These are phyloP conservation scores for Caenorhabditis uteleia DNA, from an alignment of 2,888 invertebrate genomes.

Conservation along the genomic window DNA sequence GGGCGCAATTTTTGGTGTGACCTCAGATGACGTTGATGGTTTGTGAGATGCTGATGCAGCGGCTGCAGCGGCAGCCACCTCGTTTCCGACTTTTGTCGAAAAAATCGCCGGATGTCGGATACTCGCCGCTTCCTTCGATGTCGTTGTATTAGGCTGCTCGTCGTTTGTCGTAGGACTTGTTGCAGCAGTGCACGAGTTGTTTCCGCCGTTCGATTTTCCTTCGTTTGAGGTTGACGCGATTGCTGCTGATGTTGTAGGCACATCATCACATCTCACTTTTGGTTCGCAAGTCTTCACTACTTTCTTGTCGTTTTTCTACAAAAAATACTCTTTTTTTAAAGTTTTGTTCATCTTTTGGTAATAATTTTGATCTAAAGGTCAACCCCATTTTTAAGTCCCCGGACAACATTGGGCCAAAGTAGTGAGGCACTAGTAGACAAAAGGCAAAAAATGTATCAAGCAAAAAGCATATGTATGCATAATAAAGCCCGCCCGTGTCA, in stretches of 20 bases:
- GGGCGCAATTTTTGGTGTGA: slow-evolving; percentile 1
- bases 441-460: no score
- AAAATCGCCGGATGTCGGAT: slow-evolving; percentile 40
- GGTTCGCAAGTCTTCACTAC: slow-evolving; percentile 10
- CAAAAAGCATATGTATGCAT: no score
- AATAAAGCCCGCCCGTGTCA: no score
- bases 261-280: slow-evolving; percentile 23
- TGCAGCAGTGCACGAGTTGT: slow-evolving; percentile 1
- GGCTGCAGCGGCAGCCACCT: slow-evolving; percentile 12
- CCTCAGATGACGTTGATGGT: not conserved
- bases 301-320: slow-evolving; percentile 34
- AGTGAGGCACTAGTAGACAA: no score
- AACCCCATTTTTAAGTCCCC: not conserved
- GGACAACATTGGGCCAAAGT: not conserved
- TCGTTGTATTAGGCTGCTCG: slow-evolving; percentile 1
- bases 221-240: not conserved
- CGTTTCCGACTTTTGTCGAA: slow-evolving; percentile 36
- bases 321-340: slow-evolving; percentile 1
- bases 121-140: slow-evolving; percentile 24
- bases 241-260: slow-evolving; percentile 18
- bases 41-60: slow-evolving; percentile 2
- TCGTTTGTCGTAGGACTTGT: slow-evolving; percentile 3
- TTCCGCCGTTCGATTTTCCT: slow-evolving; percentile 21
- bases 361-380: not conserved
- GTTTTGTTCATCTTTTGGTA: not conserved